These are phyloP conservation scores for Agrotis clavis DNA, from an alignment of 2,888 invertebrate species.

Conservation along the genomic window DNA sequence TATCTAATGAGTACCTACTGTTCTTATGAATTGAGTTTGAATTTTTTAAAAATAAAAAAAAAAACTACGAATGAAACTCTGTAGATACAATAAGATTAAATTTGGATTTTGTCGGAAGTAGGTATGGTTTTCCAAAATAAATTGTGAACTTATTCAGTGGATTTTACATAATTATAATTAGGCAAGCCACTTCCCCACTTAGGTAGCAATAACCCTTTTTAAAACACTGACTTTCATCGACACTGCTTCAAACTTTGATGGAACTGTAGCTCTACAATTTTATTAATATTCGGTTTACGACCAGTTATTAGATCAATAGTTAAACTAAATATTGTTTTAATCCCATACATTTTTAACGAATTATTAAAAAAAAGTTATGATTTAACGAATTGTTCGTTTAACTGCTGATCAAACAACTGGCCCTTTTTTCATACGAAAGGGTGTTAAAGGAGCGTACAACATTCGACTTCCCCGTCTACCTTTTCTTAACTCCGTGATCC, in stretches of 20 bases:
- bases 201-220: neutral
- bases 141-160: neutral
- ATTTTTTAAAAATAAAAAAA: too few relatives aligned
- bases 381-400: too few relatives aligned
- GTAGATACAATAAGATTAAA: neutral
- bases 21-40: too few relatives aligned
- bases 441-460: conserved; percentile 10
- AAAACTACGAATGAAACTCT: too few relatives aligned
- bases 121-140: too few relatives aligned
- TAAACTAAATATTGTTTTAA: too few relatives aligned
- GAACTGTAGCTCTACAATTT: neutral
- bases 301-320: too few relatives aligned
- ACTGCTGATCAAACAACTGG: too few relatives aligned
- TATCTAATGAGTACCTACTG: too few relatives aligned
- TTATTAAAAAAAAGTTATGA: too few relatives aligned
- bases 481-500: neutral
- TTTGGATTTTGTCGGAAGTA: neutral
- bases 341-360: too few relatives aligned
- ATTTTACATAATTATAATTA: neutral
- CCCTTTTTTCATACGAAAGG: conserved; percentile 6
- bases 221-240: neutral
- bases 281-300: conserved; percentile 11
- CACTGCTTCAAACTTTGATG: neutral
- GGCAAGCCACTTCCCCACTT: neutral
- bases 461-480: conserved; percentile 19